Base-by-base conservation (phyloP, 2,888 invertebrate species). In the Alviniconcha strummeri region DNA sequence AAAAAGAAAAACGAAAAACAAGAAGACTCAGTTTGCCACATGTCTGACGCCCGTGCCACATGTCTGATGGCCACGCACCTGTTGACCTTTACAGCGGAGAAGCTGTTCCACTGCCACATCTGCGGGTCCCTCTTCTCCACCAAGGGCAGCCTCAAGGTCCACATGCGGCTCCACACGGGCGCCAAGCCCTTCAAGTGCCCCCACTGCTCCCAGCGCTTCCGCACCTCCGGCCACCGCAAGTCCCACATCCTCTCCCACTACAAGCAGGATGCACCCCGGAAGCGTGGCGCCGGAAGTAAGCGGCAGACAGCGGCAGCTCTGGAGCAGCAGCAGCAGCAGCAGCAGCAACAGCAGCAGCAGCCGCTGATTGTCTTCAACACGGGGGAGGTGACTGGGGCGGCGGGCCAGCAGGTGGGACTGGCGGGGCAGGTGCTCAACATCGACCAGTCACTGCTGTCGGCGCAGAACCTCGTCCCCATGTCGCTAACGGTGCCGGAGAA, bases 141-240 rank as follows among this genome's bases (percentile, higher is more conserved):
- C 5, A 94, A 94, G 85, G 94, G 94, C 80, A 91, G 91, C 84
- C 90, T 91, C 87, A 90, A 91, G 80, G 88, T 90, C 0, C 92
- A 92, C 82, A 90, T 91, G 83, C 87, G 91, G 0, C 87, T 91
- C 17, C 91, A 91, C 84, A 91, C 91, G 2, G 91, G 91, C 0
- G 88, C 89, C 17, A 90, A 90, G 79, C 91, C 91, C 0, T 91
- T 91, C 86, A 85, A 88, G n/a, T 91, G 91, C 83, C 86, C 86
- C 11, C 86, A 88, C 74, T 91, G 91, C 83, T 85, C 86, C 7
- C 90, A 92, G 91, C 94, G 94, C 84, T 96, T 96, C 91, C 94
- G 96, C 69, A 96, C 96, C 0, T 95, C 96, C 0, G 96, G 96
- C 0, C 96, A 96, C 88, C 94, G 95, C 74, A 96, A 96, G 90